A percentile compares a stretch with the other conserved stretches of the same genome.
These are phyloP conservation scores for Orchestia grillus DNA, from an alignment of 1,140 invertebrate genomes.

Conservation along the genomic window DNA sequence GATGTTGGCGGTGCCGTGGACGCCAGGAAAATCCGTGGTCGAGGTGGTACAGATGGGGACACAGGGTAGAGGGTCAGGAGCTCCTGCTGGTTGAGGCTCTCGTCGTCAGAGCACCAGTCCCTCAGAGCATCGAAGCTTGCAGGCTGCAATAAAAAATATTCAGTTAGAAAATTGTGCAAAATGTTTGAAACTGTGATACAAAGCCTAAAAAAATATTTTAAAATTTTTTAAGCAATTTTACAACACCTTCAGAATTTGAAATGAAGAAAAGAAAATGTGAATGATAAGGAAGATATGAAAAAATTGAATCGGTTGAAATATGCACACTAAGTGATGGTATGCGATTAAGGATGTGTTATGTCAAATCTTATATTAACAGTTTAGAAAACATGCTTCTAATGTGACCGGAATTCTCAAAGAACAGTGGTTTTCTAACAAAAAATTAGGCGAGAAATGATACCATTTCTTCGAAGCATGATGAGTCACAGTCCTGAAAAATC, in stretches of 20 bases:
- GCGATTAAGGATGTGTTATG: too few relatives aligned
- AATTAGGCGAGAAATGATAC: too few relatives aligned
- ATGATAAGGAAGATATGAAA: neutral
- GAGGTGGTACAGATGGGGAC: conserved; percentile 64
- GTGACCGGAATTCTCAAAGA: too few relatives aligned
- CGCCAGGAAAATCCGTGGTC: conserved; percentile 69
- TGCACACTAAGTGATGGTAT: neutral
- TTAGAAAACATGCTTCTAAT: too few relatives aligned
- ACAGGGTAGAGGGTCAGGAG: conserved; percentile 78
- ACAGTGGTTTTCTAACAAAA: too few relatives aligned
- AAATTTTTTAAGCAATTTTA: too few relatives aligned
- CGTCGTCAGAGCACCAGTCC: conserved; percentile 83
- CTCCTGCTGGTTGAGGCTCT: conserved; percentile 78
- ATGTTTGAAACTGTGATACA: neutral
- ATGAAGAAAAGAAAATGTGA: neutral
- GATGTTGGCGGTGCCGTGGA: conserved; percentile 52
- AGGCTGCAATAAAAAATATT: conserved; percentile 76
- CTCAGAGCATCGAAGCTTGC: conserved; percentile 83
- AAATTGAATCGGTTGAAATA: neutral
- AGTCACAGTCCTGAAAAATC: too few relatives aligned
- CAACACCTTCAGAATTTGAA: neutral
- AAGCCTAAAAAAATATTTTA: neutral
- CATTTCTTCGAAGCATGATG: too few relatives aligned
- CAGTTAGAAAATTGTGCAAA: neutral
- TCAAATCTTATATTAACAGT: too few relatives aligned